These are phyloP conservation scores for Drosophila percnosoma DNA, from an alignment of 2,888 invertebrate species.

Conservation along the genomic window DNA sequence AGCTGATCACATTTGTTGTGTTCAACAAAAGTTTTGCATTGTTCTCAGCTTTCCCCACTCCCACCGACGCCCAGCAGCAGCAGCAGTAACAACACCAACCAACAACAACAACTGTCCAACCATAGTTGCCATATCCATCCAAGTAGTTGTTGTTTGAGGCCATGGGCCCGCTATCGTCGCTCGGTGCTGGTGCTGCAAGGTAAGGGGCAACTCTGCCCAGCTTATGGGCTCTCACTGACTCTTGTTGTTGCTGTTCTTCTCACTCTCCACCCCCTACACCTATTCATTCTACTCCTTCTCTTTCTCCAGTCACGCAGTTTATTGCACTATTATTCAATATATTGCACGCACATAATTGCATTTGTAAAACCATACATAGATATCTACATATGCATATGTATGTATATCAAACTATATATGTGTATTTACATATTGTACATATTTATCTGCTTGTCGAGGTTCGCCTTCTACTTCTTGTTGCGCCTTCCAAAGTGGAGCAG, in stretches of 20 bases:
- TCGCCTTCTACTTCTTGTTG: slow-evolving; percentile 20
- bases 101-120: slow-evolving; percentile 25
- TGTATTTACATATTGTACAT: slow-evolving; percentile 12
- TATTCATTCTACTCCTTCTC: neutral
- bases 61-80: slow-evolving; percentile 54
- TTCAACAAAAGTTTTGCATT: slow-evolving; percentile 66
- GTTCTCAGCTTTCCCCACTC: slow-evolving; percentile 48
- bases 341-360: slow-evolving; percentile 38
- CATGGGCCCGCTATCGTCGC: slow-evolving; percentile 44
- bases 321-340: slow-evolving; percentile 53
- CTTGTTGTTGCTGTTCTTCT: slow-evolving; percentile 31
- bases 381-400: neutral
- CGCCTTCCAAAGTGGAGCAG: slow-evolving; percentile 50
- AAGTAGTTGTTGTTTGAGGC: slow-evolving; percentile 37
- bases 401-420: slow-evolving; percentile 6
- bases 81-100: slow-evolving; percentile 25
- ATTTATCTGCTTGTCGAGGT: slow-evolving; percentile 20
- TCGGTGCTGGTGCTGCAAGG: slow-evolving; percentile 44
- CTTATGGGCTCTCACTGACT: slow-evolving; percentile 30
- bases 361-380: neutral
- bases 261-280: slow-evolving; percentile 4
- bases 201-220: slow-evolving; percentile 49
- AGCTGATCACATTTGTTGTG: slow-evolving; percentile 45
- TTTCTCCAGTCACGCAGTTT: slow-evolving; percentile 34
- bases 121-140: slow-evolving; percentile 38